phyloP scores from a whole-genome alignment of 2,113 vertebrate genomes.

The Nerophis ophidion region DNA sequence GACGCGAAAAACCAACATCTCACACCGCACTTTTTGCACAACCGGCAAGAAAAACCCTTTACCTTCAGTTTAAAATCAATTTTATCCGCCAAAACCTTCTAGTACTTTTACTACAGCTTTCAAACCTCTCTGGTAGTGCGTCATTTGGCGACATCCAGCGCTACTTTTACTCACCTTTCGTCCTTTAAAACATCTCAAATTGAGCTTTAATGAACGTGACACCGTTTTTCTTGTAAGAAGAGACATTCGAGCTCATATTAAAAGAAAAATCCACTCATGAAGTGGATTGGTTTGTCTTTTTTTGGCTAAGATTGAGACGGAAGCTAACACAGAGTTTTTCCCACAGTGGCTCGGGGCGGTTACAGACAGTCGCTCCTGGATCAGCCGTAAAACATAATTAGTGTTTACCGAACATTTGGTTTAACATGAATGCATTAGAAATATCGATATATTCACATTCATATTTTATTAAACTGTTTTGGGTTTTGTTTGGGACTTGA shows the following conservation, averaged over 20 bases:
- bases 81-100: neutral
- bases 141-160: neutral
- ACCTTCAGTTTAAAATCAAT: neutral
- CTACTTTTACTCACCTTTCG: neutral
- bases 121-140: neutral
- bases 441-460: neutral
- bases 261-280: neutral
- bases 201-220: neutral
- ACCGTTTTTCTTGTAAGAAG: neutral
- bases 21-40: neutral
- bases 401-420: neutral
- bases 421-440: neutral
- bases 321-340: conserved; percentile 1
- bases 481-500: neutral
- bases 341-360: neutral
- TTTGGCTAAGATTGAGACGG: neutral
- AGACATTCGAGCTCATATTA: neutral
- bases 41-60: neutral
- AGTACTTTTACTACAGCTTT: neutral
- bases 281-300: neutral
- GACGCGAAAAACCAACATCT: neutral
- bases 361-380: neutral
- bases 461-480: neutral
- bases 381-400: neutral
- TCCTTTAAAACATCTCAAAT: neutral